Evolutionary conservation across 2,888 invertebrate species (phyloP).

Genomic region (Eucera pruinosa): DNA sequence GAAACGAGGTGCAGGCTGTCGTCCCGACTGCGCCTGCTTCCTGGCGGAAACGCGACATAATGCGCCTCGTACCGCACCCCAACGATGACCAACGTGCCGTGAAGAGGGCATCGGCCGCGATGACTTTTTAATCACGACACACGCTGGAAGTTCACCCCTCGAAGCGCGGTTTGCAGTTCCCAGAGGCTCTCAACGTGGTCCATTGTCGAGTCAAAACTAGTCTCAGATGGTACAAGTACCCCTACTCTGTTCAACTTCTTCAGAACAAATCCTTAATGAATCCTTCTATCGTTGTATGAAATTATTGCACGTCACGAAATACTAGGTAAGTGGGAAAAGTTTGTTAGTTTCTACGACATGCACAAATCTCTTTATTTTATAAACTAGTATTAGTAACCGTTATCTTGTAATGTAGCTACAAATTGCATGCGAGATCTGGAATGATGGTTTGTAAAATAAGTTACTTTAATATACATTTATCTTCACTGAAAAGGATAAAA

Average conservation of each 20-base stretch:
- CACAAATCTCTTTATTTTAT: too few species aligned
- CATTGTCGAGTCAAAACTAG: not conserved
- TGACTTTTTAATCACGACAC: constrained; percentile 73
- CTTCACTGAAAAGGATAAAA: too few species aligned
- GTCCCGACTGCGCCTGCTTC: constrained; percentile 71
- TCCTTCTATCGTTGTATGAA: not conserved
- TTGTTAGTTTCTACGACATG: too few species aligned
- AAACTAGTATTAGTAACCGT: too few species aligned
- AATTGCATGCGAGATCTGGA: too few species aligned
- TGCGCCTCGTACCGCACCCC: constrained; percentile 71
- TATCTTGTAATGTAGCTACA: too few species aligned
- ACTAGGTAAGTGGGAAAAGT: too few species aligned
- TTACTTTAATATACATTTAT: too few species aligned
- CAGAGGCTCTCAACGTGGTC: constrained; percentile 62
- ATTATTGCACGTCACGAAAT: not conserved
- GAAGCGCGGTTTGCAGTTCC: constrained; percentile 39
- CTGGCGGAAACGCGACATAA: constrained; percentile 73
- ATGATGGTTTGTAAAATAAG: too few species aligned
- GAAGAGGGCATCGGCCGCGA: constrained; percentile 72
- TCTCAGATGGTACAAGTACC: constrained; percentile 1
- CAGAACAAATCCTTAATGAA: too few species aligned
- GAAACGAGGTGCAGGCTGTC: constrained; percentile 66
- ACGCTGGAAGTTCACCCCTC: constrained; percentile 66
- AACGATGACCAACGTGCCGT: constrained; percentile 71
- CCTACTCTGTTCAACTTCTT: not conserved